Evolutionary conservation across 1,140 invertebrate species (phyloP), one percentile per base, ranked within the genome.

Genomic region (Saccostrea cuccullata): DNA sequence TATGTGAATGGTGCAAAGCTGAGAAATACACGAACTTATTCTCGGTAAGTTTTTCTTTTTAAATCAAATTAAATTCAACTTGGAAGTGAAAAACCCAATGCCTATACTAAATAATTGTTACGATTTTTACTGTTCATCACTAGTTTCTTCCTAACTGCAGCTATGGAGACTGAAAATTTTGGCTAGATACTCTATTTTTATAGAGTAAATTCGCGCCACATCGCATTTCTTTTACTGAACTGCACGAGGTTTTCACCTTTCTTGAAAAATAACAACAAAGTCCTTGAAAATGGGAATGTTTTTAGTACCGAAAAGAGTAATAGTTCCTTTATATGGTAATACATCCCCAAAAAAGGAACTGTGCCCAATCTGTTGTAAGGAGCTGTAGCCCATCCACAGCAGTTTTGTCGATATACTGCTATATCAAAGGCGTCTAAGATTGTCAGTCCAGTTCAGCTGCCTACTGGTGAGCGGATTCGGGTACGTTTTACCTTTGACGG

Each of bases 171-270:
- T 64, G 60, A 64, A 64, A 11, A 20, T 64, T n/a, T n/a, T 64
- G 15, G 60, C 60, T n/a, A 20, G 60, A 13, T 64, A 20, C 8
- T n/a, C n/a, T n/a, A 64, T 15, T 64, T 64, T 64, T 64, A 64
- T 64, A 64, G 60, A 64, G 60, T 64, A 64, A 64, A 64, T 64
- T 64, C 60, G 60, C 60, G 60, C 60, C 60, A 64, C 0, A 64
- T 20, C n/a, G 60, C n/a, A n/a, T 64, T 64, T n/a, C n/a, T 20
- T 64, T 64, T n/a, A 2, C 15, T 20, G 4, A 64, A 15, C 15
- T n/a, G 47, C 60, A 64, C 60, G 60, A 5, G 60, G 0, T 64
- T 20, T 20, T 15, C 5, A n/a, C 60, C 60, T 64, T 64, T 64
- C n/a, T 64, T 64, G 15, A 64, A 64, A 20, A 15, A 64, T 20